Evolutionary conservation across 2,888 invertebrate genomes (phyloP), one percentile per base, ranked within the genome.

Genomic region (Archaeoteleia sp.): DNA sequence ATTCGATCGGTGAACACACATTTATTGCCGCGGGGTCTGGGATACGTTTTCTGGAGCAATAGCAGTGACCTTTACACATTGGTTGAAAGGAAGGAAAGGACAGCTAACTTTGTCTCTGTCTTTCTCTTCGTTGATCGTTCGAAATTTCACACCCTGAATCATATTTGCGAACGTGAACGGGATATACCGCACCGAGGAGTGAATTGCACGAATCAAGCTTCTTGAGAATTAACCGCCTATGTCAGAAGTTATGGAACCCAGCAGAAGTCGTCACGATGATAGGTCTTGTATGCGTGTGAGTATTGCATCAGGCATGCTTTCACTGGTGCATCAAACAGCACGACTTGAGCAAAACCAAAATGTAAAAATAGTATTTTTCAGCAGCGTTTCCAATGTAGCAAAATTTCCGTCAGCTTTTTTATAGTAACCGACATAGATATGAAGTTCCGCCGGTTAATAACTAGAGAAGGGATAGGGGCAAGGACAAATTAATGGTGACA

Each of bases 41-140:
- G 5, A 57, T 66, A 62, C 49, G 45, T 67, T 69, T 61, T 72
- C 67, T 69, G 65, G 69, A 69, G 65, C 67, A 69, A 69, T 61
- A 71, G 58, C 67, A 69, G 67, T 69, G 67, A 71, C 71, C 71
- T 71, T 69, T 71, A 48, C 39, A 58, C 42, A 57, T 27, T 29
- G 55, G 10, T 10, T 25, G 46, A 54, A 43, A 49, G 23, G 37
- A 51, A 61, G 45, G 20, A 46, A 40, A 30, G 37, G 40, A 45
- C 45, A 55, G n/a, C 8, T 34, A 54, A 39, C 13, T 53, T 30
- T 27, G 13, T 46, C n/a, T 53, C 14, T n/a, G 25, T 45, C 53
- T 27, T 23, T 53, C 27, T 46, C 20, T 37, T 25, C 23, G 23
- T 53, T 12, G 42, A 29, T 37, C 53, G 8, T 32, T 57, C 29